phyloP scores from a whole-genome alignment of 2,797 vertebrate genomes.

The Gallinago solitaria region DNA sequence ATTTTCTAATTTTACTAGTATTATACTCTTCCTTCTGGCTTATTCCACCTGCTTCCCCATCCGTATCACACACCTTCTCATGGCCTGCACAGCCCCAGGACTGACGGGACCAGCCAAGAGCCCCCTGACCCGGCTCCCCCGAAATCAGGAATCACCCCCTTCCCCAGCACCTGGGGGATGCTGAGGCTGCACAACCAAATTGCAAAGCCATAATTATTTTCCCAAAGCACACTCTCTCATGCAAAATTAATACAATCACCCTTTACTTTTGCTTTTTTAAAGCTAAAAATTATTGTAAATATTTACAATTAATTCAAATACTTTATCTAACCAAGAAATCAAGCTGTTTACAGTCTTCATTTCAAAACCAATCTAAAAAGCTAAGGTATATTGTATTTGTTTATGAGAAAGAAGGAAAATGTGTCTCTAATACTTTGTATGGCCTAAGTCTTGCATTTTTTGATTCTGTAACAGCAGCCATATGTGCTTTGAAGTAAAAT shows the following conservation, averaged over 20 bases:
- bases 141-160: background rate
- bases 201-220: background rate
- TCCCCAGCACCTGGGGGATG: background rate
- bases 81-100: background rate
- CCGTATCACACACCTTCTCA: background rate
- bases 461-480: conserved; percentile 82
- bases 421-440: conserved; percentile 73
- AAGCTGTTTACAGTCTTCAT: background rate
- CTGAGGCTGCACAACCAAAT: background rate
- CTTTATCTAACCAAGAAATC: conserved; percentile 5
- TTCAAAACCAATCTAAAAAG: conserved; percentile 31
- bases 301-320: background rate
- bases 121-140: background rate
- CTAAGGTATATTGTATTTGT: conserved; percentile 53
- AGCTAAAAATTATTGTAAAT: background rate
- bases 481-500: conserved; percentile 86
- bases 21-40: background rate
- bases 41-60: background rate
- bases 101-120: background rate
- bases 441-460: conserved; percentile 77
- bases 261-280: background rate
- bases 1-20: background rate
- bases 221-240: background rate
- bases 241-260: background rate
- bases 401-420: conserved; percentile 26